phyloP scores from a whole-genome alignment of 2,888 invertebrate species.

The Tethea ocularis region DNA sequence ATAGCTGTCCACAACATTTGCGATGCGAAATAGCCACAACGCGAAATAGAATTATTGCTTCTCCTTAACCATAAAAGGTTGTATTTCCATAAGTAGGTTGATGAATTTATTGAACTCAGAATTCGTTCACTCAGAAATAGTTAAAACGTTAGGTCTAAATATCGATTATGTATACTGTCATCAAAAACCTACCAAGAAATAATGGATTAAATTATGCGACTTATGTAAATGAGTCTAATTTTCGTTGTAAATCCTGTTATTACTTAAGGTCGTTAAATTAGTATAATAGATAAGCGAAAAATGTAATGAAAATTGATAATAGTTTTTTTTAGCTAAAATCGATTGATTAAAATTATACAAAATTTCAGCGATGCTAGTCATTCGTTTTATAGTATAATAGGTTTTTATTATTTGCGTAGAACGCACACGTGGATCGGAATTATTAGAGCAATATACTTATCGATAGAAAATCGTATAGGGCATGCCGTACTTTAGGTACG shows the following conservation, averaged over 20 bases:
- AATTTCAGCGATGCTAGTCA: conserved; percentile 55
- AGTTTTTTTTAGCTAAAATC: background rate
- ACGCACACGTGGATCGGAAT: conserved; percentile 50
- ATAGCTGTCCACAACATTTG: no score
- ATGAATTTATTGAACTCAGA: no score
- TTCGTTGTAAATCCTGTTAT: background rate
- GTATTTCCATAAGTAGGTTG: no score
- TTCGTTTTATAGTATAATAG: conserved; percentile 26
- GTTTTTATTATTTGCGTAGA: conserved; percentile 45
- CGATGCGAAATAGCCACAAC: background rate
- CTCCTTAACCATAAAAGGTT: no score
- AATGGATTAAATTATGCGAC: background rate
- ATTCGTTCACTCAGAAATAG: background rate
- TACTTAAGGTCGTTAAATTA: background rate
- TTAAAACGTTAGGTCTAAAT: background rate
- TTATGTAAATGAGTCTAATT: background rate
- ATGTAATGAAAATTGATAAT: background rate
- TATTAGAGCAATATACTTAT: background rate
- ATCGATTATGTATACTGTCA: background rate
- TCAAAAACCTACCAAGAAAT: background rate
- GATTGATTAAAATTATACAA: conserved; percentile 20
- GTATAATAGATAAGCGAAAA: background rate
- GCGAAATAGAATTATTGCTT: background rate
- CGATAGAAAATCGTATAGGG: no score
- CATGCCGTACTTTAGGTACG: no score